Evolutionary conservation across 2,113 vertebrate genomes (phyloP).

Genomic region (Paraplagusia blochii): DNA sequence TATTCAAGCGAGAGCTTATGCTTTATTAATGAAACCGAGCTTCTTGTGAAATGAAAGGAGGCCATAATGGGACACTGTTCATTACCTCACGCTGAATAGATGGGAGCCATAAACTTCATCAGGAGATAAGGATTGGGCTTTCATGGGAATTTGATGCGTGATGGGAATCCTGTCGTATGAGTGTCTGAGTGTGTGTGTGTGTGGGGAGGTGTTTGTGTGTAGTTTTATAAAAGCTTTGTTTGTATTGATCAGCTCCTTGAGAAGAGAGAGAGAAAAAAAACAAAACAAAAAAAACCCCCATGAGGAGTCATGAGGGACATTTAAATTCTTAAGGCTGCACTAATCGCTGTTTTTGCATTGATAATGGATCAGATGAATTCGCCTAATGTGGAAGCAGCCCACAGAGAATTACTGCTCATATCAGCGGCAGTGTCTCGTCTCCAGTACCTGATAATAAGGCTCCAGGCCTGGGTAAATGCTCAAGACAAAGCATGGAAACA

Average conservation of each 20-base stretch:
- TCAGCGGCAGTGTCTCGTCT: neutral
- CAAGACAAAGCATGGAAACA: no score
- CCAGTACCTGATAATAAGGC: neutral
- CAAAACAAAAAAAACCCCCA: no score
- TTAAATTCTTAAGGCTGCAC: neutral
- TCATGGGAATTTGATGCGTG: constrained; percentile 21
- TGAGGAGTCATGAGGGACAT: neutral
- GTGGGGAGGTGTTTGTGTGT: neutral
- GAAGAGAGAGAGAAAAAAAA: neutral
- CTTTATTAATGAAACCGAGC: constrained; percentile 64
- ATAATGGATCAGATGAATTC: neutral
- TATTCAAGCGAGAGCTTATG: constrained; percentile 54
- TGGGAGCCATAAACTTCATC: constrained; percentile 42
- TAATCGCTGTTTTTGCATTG: neutral
- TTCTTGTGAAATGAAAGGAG: constrained; percentile 62
- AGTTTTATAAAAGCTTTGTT: neutral
- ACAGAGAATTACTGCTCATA: neutral
- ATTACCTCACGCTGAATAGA: constrained; percentile 52
- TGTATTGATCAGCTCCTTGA: neutral
- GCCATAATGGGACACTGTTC: constrained; percentile 52
- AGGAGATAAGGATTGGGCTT: constrained; percentile 39
- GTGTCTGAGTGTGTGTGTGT: constrained; percentile 17
- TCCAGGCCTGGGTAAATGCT: no score
- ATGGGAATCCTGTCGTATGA: constrained; percentile 14
- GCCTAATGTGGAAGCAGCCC: neutral